Evolutionary conservation across 2,797 vertebrate species (phyloP).

Genomic region (Saxicola maurus): DNA sequence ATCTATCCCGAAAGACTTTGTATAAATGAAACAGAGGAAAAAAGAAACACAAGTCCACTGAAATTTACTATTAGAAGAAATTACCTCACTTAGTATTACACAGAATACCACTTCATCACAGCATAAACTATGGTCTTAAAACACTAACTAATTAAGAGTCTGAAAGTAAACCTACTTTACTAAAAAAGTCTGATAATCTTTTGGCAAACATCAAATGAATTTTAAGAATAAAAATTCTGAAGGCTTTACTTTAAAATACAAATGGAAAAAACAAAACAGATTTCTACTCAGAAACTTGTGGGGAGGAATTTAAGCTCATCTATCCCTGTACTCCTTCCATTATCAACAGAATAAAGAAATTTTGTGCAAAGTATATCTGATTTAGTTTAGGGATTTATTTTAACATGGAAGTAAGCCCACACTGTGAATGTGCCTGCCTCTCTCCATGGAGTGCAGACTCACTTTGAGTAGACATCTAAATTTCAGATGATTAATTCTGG

Average conservation of each 20-base stretch:
- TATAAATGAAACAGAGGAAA: background rate
- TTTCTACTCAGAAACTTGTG: background rate
- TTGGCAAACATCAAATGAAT: background rate
- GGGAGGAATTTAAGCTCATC: background rate
- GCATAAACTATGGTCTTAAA: background rate
- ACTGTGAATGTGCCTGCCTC: background rate
- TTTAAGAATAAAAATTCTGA: conserved; percentile 4
- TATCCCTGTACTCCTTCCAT: background rate
- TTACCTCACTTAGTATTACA: background rate
- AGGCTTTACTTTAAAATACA: background rate
- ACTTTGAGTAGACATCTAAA: background rate
- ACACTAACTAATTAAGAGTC: background rate
- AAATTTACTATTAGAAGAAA: background rate
- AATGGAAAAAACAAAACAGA: background rate
- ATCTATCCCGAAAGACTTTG: background rate
- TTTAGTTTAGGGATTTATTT: background rate
- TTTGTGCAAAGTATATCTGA: background rate
- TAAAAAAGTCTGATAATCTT: conserved; percentile 20
- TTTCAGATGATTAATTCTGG: background rate
- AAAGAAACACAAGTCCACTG: background rate
- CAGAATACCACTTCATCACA: background rate
- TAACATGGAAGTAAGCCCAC: background rate
- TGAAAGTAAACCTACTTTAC: background rate
- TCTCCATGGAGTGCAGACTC: background rate
- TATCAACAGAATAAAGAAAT: background rate